phyloP scores from a whole-genome alignment of 2,888 invertebrate species.

The Lycia hirtaria region DNA sequence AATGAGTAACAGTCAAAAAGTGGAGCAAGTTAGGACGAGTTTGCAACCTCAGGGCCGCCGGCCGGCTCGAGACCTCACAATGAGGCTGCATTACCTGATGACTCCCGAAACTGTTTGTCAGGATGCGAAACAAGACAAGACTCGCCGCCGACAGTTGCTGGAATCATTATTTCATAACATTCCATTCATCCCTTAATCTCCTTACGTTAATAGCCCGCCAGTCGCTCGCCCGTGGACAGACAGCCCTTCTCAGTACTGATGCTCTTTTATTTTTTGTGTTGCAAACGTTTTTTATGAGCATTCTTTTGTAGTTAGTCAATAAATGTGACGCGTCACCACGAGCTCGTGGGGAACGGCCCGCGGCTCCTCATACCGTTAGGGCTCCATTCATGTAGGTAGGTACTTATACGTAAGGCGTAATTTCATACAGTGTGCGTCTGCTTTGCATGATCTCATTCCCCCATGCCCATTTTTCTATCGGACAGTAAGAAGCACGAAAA shows the following conservation, averaged over 20 bases:
- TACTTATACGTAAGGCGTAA: too few species aligned
- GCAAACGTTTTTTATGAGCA: slow-evolving; percentile 34
- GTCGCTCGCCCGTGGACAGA: background rate
- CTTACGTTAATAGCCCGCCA: background rate
- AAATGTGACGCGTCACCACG: slow-evolving; percentile 35
- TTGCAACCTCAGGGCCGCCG: background rate
- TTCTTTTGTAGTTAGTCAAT: slow-evolving; percentile 48
- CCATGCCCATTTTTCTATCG: too few species aligned
- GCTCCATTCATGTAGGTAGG: slow-evolving; percentile 10
- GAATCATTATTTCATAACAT: slow-evolving; percentile 28
- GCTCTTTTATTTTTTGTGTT: slow-evolving; percentile 25
- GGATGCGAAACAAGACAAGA: background rate
- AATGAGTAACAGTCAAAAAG: too few species aligned
- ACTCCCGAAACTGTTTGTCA: slow-evolving; percentile 22
- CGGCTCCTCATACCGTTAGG: slow-evolving; percentile 21
- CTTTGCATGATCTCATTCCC: too few species aligned
- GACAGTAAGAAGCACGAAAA: too few species aligned
- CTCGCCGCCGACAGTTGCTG: slow-evolving; percentile 23
- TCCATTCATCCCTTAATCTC: slow-evolving; percentile 33
- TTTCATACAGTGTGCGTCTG: too few species aligned
- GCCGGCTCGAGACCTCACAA: slow-evolving; percentile 27
- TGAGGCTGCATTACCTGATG: slow-evolving; percentile 14
- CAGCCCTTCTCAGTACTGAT: slow-evolving; percentile 30
- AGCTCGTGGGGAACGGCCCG: slow-evolving; percentile 30
- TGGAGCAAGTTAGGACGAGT: slow-evolving; percentile 4